A percentile compares a stretch with the other conserved stretches of the same genome.
phyloP scores from a whole-genome alignment of 2,797 vertebrate species.

The Zenarchopterus dispar region DNA sequence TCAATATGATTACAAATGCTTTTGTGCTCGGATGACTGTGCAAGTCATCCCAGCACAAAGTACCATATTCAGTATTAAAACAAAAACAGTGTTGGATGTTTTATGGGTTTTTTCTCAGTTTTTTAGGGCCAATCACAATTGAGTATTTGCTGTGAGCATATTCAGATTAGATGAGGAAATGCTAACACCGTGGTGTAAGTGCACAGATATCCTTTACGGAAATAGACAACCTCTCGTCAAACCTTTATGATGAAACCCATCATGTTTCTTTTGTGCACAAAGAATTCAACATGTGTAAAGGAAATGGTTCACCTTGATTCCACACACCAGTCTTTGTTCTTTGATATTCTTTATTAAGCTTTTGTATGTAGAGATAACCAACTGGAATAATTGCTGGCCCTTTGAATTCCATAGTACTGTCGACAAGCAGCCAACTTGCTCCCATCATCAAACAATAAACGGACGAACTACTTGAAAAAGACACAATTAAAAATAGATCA shows the following conservation, averaged over 20 bases:
- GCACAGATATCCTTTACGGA: slow-evolving; percentile 38
- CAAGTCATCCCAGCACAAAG: too few relatives aligned
- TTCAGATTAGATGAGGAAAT: slow-evolving; percentile 33
- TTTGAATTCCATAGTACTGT: slow-evolving; percentile 71
- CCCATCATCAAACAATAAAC: slow-evolving; percentile 73
- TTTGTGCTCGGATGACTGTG: too few relatives aligned
- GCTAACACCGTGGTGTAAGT: slow-evolving; percentile 28
- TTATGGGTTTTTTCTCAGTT: too few relatives aligned
- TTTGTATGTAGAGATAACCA: slow-evolving; percentile 64
- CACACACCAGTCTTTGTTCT: slow-evolving; percentile 54
- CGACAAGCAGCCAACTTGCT: slow-evolving; percentile 65
- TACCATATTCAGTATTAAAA: too few relatives aligned
- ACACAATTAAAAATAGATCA: slow-evolving; percentile 78
- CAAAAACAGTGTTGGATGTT: too few relatives aligned
- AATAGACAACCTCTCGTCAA: slow-evolving; percentile 55
- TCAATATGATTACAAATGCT: too few relatives aligned
- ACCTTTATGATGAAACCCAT: slow-evolving; percentile 49
- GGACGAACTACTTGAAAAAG: slow-evolving; percentile 64
- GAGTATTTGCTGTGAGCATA: slow-evolving; percentile 33
- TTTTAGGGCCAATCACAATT: too few relatives aligned
- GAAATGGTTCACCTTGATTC: slow-evolving; percentile 63
- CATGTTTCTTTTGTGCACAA: slow-evolving; percentile 54
- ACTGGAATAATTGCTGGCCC: slow-evolving; percentile 48
- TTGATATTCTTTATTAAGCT: slow-evolving; percentile 38
- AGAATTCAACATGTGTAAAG: slow-evolving; percentile 61